Evolutionary conservation across 1,140 invertebrate genomes (phyloP), one percentile per base, ranked within the genome.

Genomic region (Bombus pascuorum): DNA sequence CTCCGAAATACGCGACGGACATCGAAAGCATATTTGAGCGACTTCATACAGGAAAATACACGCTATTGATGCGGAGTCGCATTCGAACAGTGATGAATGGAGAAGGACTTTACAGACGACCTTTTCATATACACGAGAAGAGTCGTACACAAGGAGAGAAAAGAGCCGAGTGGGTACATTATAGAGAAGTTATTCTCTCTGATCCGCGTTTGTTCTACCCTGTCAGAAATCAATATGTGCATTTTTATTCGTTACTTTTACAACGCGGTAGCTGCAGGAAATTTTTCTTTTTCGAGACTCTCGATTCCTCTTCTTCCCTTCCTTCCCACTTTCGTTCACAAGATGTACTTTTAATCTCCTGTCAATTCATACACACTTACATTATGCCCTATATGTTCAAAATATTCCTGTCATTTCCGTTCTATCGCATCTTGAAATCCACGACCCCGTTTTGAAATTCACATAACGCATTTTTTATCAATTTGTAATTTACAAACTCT

Each of bases 41-140:
- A 98, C 97, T 62, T 95, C 98, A 96, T 96, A 85, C 95, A 98
- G 71, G 96, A 97, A 87, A 95, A 95, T 96, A 98, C 96, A 95
- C 96, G 87, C 91, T 86, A n/a, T 39, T 89, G 68, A 87, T 90
- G 93, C 95, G 98, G 44, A 97, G 97, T 87, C 95, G 99, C 88
- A 98, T 99, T 92, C 96, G 98, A 81, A 97, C 98, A 0, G 98
- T 97, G 0, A 94, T 99, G 83, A 96, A 96, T 12, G 97, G 98
- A 53, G 96, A 96, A 71, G 90, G 87, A 57, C 83, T 92, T 57
- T 95, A 95, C 88, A 94, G 96, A 72, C 93, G 95, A 37, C 96
- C 97, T 15, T 93, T 97, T 73, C 96, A 97, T 89, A 92, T 97
- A 15, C 96, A 97, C 90, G 95, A 97, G 96, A 91, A 92, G 96